Base-by-base conservation (phyloP, 2,797 vertebrate genomes). In the Macroramphosus scolopax region DNA sequence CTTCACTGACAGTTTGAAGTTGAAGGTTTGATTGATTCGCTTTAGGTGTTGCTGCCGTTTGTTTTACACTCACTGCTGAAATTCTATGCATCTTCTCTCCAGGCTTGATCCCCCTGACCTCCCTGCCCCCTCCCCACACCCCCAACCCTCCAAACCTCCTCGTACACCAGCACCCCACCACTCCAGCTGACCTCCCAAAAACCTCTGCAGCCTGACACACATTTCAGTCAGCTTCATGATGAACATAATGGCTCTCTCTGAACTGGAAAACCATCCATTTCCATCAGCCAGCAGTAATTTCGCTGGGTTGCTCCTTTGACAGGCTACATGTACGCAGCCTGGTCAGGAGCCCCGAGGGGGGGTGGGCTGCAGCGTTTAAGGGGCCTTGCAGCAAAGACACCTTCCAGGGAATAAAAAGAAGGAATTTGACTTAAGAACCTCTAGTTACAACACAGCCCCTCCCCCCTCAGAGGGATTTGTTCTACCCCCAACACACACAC, bases 181-280 rank as follows among this genome's bases (percentile, higher is more conserved):
- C 72, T 54, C 55, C n/a, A 17, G 22, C 55, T 70, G 55, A 68
- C 46, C 69, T 55, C 33, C 58, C 53, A 41, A 39, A 38, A 64
- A 29, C 54, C 45, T 48, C 45, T 60, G 44, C 56, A 41, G 48
- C 42, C 51, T 56, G 52, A 60, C 70, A 68, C 52, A 60, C 52
- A 71, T 67, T 63, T 68, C 42, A 42, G 16, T 22, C 28, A 51
- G 32, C 63, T 50, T 66, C 24, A 20, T 36, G 42, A 51, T 43
- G 22, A 72, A 60, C 33, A 50, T 57, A 14, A 32, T 11, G 2
- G 12, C 46, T 1, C 6, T 46, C 33, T 54, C 36, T 15, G 14
- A 41, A 42, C 52, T 15, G 5, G 13, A 18, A 46, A 51, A 35
- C 9, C 9, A 4, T n/a, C 22, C 8, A 17, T 6, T 9, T 37